Percentiles rank a stretch among this genome's conserved stretches.
phyloP scores from a whole-genome alignment of 2,888 invertebrate genomes.

The Hemicrepidius hirtus region DNA sequence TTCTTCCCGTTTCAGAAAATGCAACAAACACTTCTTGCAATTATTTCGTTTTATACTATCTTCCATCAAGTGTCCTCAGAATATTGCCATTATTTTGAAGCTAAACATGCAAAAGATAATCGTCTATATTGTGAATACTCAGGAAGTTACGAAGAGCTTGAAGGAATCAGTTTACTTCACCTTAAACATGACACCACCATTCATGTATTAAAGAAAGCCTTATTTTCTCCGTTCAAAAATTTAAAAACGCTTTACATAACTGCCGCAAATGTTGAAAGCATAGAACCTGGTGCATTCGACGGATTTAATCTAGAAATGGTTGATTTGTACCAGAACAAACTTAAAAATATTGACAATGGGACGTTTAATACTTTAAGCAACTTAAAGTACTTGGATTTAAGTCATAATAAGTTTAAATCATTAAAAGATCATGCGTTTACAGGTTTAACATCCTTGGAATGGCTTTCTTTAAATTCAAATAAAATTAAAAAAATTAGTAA shows the following conservation, averaged over 20 bases:
- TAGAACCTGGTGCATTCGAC: conserved; percentile 36
- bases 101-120: conserved; percentile 24
- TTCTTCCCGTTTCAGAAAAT: conserved; percentile 2
- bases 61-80: conserved; percentile 6
- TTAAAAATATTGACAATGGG: conserved; percentile 37
- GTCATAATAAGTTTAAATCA: conserved; percentile 37
- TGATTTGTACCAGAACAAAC: conserved; percentile 44
- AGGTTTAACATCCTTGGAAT: conserved; percentile 36
- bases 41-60: not conserved
- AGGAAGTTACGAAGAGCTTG: conserved; percentile 18
- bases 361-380: conserved; percentile 18
- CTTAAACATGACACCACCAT: conserved; percentile 40
- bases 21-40: not conserved
- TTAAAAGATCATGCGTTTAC: conserved; percentile 20
- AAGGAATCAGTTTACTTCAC: conserved; percentile 47
- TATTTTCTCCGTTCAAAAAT: conserved; percentile 36
- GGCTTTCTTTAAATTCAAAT: conserved; percentile 45
- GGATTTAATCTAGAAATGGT: conserved; percentile 38
- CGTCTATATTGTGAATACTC: conserved; percentile 39
- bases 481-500: conserved; percentile 34
- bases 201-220: conserved; percentile 21
- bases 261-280: conserved; percentile 42
- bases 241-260: conserved; percentile 46
- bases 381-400: conserved; percentile 39
- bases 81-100: conserved; percentile 44